Conservation (phyloP, 2,797 vertebrate species). For the Coregonus suidteri region DNA sequence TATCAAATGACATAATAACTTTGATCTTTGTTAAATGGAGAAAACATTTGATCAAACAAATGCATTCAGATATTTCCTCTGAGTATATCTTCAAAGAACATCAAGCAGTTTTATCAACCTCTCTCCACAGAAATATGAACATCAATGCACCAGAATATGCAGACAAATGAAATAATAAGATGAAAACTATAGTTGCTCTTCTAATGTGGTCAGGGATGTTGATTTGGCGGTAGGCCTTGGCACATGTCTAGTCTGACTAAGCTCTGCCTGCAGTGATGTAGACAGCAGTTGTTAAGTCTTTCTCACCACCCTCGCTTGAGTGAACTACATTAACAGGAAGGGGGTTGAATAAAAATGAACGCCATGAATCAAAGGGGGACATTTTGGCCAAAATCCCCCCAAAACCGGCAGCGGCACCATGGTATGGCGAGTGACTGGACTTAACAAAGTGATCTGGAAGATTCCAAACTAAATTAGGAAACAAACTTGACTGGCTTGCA, state of each 20-base stretch:
- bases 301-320: background rate
- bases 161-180: background rate
- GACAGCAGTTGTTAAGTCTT: conserved; percentile 1
- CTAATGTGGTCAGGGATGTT: background rate
- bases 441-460: conserved; percentile 14
- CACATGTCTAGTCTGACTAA: background rate
- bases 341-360: conserved; percentile 14
- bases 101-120: background rate
- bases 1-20: background rate
- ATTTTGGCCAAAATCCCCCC: conserved; percentile 9
- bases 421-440: background rate
- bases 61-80: background rate
- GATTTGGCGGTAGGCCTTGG: background rate
- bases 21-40: background rate
- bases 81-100: background rate
- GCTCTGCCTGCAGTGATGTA: conserved; percentile 2
- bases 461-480: background rate
- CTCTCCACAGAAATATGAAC: background rate
- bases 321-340: conserved; percentile 27
- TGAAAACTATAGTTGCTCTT: background rate
- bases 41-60: too few species aligned
- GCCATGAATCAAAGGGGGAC: too few species aligned
- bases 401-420: background rate
- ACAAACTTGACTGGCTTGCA: too few species aligned
- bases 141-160: background rate